Base-by-base conservation (phyloP, 2,888 invertebrate species). In the Andricus quercusramuli region DNA sequence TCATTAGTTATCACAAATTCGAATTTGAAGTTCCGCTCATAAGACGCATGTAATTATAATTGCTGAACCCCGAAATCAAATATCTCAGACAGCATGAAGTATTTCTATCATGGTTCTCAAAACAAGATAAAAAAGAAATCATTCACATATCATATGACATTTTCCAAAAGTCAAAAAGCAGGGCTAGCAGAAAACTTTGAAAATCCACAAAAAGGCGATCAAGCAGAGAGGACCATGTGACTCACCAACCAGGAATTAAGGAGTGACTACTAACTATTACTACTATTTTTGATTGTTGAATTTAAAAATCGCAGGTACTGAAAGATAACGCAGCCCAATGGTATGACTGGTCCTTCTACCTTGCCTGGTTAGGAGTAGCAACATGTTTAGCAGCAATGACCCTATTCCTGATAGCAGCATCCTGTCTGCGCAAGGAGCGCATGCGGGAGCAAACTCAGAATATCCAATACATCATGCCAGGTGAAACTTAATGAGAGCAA, bases 391-490 rank as follows among this genome's bases (percentile, higher is more conserved):
- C 95, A 86, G 96, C 96, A 87, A 95, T 96, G 88, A 94, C 96
- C 88, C 93, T 97, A 88, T 97, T 97, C 94, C 95, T 97, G 94
- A 95, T 96, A 88, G 96, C 96, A 80, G 96, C 96, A 85, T 95
- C 96, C 92, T 97, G 96, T 93, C 94, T 97, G 88, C 95, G 95
- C 91, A 95, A 95, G 93, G 97, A 97, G 93, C 95, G 96, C 89
- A 95, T 95, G 85, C 95, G 95, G 87, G 96, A 96, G 91, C 95
- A 95, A 88, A 95, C 96, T 91, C 95, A 95, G 93, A 97, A 97
- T 93, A 96, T 97, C 94, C 97, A 97, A 93, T 97, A 97, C 95
- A 96, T 97, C 91, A 97, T 97, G 96, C 97, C 97, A 96, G 97
- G 97, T 97, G 94, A 94, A 94, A 93, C 93, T 84, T 78, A 84